phyloP scores from a whole-genome alignment of 2,797 vertebrate genomes.

The Ara ararauna region DNA sequence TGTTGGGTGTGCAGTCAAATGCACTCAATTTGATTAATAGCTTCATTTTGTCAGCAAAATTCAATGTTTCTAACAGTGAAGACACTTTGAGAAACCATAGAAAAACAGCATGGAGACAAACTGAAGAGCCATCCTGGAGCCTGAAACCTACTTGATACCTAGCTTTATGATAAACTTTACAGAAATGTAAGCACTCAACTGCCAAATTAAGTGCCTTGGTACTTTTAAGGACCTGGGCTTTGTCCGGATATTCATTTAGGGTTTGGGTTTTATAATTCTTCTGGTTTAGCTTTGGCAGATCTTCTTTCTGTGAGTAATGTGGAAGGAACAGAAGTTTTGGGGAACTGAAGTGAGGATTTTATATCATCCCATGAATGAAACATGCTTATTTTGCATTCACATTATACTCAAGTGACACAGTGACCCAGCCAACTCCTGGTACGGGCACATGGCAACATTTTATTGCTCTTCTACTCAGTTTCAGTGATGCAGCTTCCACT shows the following conservation, averaged over 20 bases:
- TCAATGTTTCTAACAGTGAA: neutral
- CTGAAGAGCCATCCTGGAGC: neutral
- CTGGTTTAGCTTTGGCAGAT: neutral
- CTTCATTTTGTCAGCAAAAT: neutral
- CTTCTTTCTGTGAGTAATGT: neutral
- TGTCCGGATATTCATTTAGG: neutral
- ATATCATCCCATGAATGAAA: neutral
- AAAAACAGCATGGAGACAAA: neutral
- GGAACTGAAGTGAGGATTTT: neutral
- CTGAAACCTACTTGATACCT: neutral
- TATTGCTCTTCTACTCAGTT: neutral
- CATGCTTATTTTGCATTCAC: neutral
- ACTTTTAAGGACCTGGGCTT: neutral
- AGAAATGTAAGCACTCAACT: neutral
- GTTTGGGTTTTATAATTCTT: neutral
- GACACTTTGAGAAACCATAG: neutral
- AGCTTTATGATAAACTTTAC: neutral
- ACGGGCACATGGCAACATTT: neutral
- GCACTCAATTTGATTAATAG: neutral
- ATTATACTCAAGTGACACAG: neutral
- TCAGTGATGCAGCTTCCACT: constrained; percentile 10
- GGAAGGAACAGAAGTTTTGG: neutral
- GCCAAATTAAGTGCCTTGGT: neutral
- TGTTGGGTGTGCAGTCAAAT: neutral
- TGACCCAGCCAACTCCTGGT: neutral